Evolutionary conservation across 1,140 invertebrate genomes (phyloP).

Genomic region (Myzus persicae): DNA sequence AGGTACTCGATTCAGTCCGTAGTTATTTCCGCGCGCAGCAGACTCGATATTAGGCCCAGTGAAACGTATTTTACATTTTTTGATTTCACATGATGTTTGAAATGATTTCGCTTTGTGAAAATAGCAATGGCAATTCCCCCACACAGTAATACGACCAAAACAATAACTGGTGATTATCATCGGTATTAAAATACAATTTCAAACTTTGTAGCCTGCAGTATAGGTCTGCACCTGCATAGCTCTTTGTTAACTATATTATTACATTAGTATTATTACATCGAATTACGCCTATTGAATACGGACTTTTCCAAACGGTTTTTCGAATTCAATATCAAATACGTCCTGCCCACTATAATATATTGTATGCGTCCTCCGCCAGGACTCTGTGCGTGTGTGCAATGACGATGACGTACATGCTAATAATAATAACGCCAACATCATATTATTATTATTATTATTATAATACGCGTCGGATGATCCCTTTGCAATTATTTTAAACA

Average conservation of each 20-base stretch:
- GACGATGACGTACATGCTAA: background rate
- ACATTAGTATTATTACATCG: background rate
- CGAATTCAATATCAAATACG: background rate
- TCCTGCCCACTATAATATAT: too few species aligned
- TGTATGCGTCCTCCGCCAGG: too few species aligned
- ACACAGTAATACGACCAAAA: background rate
- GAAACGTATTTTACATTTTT: background rate
- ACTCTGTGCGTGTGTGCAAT: too few species aligned
- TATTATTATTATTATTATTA: too few species aligned
- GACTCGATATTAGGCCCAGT: background rate
- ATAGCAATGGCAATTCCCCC: too few species aligned
- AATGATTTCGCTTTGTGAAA: too few species aligned
- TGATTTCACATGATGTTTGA: too few species aligned
- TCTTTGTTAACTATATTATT: background rate
- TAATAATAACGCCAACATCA: background rate
- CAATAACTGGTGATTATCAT: background rate
- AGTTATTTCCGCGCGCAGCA: too few species aligned
- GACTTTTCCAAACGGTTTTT: background rate
- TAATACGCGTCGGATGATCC: background rate
- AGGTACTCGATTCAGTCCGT: background rate
- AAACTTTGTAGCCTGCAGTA: background rate
- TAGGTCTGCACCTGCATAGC: background rate
- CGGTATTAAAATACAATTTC: background rate
- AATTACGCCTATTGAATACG: background rate
- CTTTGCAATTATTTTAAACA: background rate